Conservation (phyloP, 2,888 invertebrate species). For the Oxystoma pomonae region DNA sequence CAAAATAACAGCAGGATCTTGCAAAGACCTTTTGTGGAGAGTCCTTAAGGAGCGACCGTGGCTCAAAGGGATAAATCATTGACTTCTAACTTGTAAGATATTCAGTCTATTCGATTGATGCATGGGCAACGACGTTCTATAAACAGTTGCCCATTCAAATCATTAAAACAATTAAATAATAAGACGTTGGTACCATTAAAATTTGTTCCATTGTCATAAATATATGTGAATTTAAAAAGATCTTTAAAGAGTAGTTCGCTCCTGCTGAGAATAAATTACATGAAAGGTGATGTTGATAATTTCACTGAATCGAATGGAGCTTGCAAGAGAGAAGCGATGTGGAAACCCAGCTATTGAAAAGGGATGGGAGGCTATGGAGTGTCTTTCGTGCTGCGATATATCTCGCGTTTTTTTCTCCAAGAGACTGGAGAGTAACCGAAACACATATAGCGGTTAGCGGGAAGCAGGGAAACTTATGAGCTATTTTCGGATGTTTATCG, state of each 20-base stretch:
- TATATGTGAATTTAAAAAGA: background rate
- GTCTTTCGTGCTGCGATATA: background rate
- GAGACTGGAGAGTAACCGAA: background rate
- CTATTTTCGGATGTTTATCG: background rate
- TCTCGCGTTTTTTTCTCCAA: background rate
- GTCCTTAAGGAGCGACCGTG: slow-evolving; percentile 4
- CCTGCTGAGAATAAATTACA: background rate
- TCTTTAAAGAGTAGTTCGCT: background rate
- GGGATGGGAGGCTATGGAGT: background rate
- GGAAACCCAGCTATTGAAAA: background rate
- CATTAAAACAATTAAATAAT: background rate
- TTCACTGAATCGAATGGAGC: background rate
- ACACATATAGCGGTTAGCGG: background rate
- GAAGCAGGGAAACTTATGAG: background rate
- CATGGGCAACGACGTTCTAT: background rate
- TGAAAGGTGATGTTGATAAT: background rate
- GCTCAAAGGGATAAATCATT: slow-evolving; percentile 10
- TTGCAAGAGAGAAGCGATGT: background rate
- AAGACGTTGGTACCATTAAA: background rate
- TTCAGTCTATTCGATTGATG: background rate
- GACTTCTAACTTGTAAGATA: slow-evolving; percentile 5
- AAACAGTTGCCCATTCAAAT: too few species aligned
- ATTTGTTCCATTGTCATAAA: background rate
- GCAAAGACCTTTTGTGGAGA: slow-evolving; percentile 3
- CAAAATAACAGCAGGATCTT: background rate